Conservation (phyloP, 2,797 vertebrate species). For the Selene dorsalis region DNA sequence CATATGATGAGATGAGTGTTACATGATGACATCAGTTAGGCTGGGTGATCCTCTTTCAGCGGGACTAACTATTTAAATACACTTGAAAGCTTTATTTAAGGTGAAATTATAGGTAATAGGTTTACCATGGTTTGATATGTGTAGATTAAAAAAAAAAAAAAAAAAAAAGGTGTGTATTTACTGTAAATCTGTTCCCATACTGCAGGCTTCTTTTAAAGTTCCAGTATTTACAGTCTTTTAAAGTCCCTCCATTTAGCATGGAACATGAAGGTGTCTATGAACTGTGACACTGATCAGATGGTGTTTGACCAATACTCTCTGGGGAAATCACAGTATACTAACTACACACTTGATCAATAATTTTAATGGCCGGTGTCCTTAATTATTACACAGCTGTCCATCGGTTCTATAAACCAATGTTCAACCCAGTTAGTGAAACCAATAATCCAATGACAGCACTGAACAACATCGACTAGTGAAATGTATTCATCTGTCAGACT, state of each 20-base stretch:
- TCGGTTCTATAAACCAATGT: slow-evolving; percentile 9
- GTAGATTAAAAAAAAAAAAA: too few relatives aligned
- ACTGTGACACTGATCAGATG: slow-evolving; percentile 17
- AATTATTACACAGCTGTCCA: slow-evolving; percentile 42
- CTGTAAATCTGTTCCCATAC: background rate
- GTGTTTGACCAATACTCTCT: slow-evolving; percentile 20
- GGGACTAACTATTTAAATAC: background rate
- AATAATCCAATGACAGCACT: background rate
- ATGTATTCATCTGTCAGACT: slow-evolving; percentile 12
- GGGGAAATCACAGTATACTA: slow-evolving; percentile 63
- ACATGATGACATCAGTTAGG: background rate
- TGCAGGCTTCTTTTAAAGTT: background rate
- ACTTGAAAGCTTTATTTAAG: background rate
- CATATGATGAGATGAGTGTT: background rate
- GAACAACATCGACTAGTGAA: background rate
- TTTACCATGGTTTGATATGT: background rate
- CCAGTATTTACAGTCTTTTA: background rate
- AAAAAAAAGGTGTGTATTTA: background rate
- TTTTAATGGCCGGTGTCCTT: slow-evolving; percentile 41
- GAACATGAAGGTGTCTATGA: background rate
- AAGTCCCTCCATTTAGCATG: too few relatives aligned
- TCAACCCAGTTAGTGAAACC: slow-evolving; percentile 25
- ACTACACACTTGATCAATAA: slow-evolving; percentile 52
- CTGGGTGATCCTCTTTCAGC: background rate
- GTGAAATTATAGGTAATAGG: background rate